Evolutionary conservation across 2,888 invertebrate species (phyloP), one percentile per base, ranked within the genome.

Genomic region (Pammene aurita): DNA sequence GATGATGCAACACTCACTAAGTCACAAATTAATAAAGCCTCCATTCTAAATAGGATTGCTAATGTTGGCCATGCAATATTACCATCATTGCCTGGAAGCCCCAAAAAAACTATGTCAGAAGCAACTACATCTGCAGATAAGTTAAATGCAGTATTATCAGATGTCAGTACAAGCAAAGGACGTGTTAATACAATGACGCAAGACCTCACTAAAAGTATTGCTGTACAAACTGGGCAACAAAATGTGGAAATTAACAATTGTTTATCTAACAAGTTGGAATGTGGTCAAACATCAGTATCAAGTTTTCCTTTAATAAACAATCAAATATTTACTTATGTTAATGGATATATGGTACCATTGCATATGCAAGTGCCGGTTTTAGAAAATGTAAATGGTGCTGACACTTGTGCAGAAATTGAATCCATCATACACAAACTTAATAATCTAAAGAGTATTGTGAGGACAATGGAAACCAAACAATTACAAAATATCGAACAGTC

Each of bases 31-130:
- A 44, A 52, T 18, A 68, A 64, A 57, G 68, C 63, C 18, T 57
- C 42, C 1, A 64, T 68, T 63, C 73, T 92, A 58, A 88, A 82
- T 75, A 82, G 92, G 78, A 92, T 92, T 88, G 89, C 92, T 55
- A 86, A 74, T 71, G 87, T 92, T 87, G 91, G 92, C 5, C 90
- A 90, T 42, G 89, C 92, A 70, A 88, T 92, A 41, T 77, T 92
- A 66, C 92, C 91, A 50, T 71, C 80, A 57, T 76, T 77, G 35
- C 63, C 57, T 14, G 38, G n/a, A 11, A 68, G 68, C 54, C 57
- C 63, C 38, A 68, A 63, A 14, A 68, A 58, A 50, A 18, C 16
- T 35, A 5, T 18, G 18, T 5, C 34, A 26, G 57, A 68, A n/a
- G 35, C 38, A 34, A 13, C 16, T 35, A 16, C 44, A 34, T 58